Evolutionary conservation across 2,797 vertebrate species (phyloP), one percentile per base, ranked within the genome.

Genomic region (Oophaga sylvatica): DNA sequence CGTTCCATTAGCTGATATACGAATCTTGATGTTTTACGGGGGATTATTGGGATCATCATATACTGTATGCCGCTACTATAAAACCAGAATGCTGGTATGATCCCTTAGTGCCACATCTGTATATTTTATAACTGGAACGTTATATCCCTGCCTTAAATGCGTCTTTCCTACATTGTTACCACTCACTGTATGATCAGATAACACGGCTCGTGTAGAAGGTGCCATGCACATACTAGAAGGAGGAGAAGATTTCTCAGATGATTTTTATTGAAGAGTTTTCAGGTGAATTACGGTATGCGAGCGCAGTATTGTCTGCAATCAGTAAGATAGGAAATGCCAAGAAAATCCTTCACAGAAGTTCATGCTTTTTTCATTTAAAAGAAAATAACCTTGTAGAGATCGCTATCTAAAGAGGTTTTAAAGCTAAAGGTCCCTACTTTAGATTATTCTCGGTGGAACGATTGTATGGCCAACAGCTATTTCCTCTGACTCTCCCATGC

Each of bases 1-100:
- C 82, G 17, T 75, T 45, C 68, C 82, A 60, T 73, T 73, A 59
- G 29, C 68, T 60, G 26, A 57, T 35, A 22, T 59, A 60, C 29
- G 11, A 5, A 63, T 76, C 29, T 62, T 62, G n/a, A 20, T 29
- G 71, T 45, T 63, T 84, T 83, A 75, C 45, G 57, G 70, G 57
- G 29, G 15, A 31, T 73, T 26, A 17, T 26, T 29, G 41, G 5
- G 3, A 41, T 19, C 71, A 13, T 45, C 20, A 3, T 41, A 71
- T 41, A 71, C 17, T 41, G 35, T 41, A 41, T 41, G 26, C 29
- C 29, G 35, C 17, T 71, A 35, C 35, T 20, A 73, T 73, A 35
- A 73, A 19, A 20, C 19, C 70, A 71, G 45, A 48, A 19, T 12
- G 71, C 71, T 3, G 16, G 70, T 73, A 31, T 31, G 17, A 29